Conservation (phyloP, 2,888 invertebrate species). For the Caenorhabditis sinica region DNA sequence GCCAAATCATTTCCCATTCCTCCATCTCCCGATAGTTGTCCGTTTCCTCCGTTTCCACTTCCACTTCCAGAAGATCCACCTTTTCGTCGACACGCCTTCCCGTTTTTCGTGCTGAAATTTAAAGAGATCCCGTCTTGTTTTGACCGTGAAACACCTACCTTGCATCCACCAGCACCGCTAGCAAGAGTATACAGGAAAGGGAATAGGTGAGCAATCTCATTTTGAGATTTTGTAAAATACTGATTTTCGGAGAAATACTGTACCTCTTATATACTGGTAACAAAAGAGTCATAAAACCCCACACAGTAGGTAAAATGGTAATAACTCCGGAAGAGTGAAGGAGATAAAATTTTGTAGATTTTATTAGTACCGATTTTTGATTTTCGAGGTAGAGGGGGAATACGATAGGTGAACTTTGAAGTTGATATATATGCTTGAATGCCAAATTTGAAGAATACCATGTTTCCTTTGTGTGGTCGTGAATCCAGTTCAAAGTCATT, state of each 20-base stretch:
- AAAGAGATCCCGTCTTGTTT: neutral
- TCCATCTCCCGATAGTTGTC: neutral
- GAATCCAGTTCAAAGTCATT: too few relatives aligned
- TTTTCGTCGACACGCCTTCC: conserved; percentile 3
- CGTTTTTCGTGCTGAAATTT: conserved; percentile 15
- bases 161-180: conserved; percentile 18
- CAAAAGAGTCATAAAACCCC: neutral
- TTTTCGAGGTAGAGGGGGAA: too few relatives aligned
- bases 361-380: too few relatives aligned
- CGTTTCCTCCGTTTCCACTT: neutral
- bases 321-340: neutral
- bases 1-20: conserved; percentile 8
- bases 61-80: neutral
- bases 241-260: neutral
- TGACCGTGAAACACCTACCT: neutral
- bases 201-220: conserved; percentile 29
- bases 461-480: too few relatives aligned
- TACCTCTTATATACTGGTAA: neutral
- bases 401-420: too few relatives aligned
- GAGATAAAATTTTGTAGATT: too few relatives aligned
- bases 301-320: neutral
- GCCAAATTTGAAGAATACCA: too few relatives aligned
- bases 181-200: neutral
- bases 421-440: too few relatives aligned
- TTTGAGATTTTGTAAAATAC: neutral